These are phyloP conservation scores for Mya arenaria DNA, from an alignment of 1,140 invertebrate genomes.

Conservation along the genomic window DNA sequence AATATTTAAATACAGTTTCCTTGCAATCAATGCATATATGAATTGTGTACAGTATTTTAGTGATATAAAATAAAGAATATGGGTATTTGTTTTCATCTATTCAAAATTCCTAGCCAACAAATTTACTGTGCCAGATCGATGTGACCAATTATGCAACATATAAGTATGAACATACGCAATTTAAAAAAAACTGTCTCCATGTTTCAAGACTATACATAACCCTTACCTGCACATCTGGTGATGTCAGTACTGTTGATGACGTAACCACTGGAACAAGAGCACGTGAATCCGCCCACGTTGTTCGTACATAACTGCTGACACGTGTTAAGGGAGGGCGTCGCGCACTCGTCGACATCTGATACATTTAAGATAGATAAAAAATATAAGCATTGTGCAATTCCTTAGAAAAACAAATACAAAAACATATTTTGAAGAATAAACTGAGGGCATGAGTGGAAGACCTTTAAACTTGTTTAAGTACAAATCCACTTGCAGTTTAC, in stretches of 20 bases:
- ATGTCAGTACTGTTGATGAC: background rate
- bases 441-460: background rate
- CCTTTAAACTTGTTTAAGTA: background rate
- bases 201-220: too few relatives aligned
- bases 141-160: background rate
- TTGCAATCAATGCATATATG: background rate
- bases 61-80: background rate
- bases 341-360: conserved; percentile 51
- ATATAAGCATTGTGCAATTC: background rate
- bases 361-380: background rate
- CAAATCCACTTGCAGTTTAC: too few relatives aligned
- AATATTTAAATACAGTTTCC: background rate
- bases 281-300: conserved; percentile 54
- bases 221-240: background rate
- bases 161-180: background rate
- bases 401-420: background rate
- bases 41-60: background rate
- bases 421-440: background rate
- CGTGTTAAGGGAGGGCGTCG: background rate
- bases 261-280: conserved; percentile 52
- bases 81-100: background rate
- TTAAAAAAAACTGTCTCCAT: too few relatives aligned
- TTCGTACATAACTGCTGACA: conserved; percentile 55
- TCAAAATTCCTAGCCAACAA: background rate
- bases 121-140: background rate